Evolutionary conservation across 2,888 invertebrate species (phyloP).

Genomic region (Cataglyphis rosenhaueri): DNA sequence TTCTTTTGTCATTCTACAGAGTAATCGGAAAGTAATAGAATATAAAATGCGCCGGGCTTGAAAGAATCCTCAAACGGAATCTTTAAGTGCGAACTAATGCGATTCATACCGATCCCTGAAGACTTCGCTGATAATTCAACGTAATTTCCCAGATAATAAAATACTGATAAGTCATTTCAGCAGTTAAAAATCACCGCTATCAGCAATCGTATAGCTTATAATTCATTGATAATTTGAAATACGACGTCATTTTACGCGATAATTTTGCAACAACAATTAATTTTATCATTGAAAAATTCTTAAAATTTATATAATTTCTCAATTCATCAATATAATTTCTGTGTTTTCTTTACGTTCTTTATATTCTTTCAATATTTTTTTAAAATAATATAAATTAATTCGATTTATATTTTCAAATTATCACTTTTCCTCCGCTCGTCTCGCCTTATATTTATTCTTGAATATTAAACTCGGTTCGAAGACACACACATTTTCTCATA

Average conservation of each 20-base stretch:
- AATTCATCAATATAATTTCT: background rate
- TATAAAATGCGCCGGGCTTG: slow-evolving; percentile 23
- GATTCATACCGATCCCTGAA: background rate
- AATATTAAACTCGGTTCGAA: background rate
- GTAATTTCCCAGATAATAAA: slow-evolving; percentile 25
- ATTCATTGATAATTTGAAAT: background rate
- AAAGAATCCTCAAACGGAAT: slow-evolving; percentile 31
- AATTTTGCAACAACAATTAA: background rate
- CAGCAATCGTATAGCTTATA: background rate
- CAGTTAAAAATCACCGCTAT: background rate
- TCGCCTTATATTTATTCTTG: slow-evolving; percentile 1
- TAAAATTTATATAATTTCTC: background rate
- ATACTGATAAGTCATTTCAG: background rate
- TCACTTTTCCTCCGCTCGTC: background rate
- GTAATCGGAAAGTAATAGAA: slow-evolving; percentile 34
- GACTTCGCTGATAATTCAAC: slow-evolving; percentile 1
- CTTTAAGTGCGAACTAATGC: slow-evolving; percentile 25
- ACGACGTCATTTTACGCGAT: background rate
- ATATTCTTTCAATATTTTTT: background rate
- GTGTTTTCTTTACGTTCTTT: background rate
- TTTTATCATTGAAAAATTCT: background rate
- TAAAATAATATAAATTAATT: background rate
- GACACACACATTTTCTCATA: background rate
- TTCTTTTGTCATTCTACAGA: background rate
- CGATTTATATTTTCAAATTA: background rate